Percentiles rank a stretch among this genome's conserved stretches.
These are phyloP conservation scores for Acanthosoma haemorrhoidale DNA, from an alignment of 2,888 invertebrate species.

Conservation along the genomic window DNA sequence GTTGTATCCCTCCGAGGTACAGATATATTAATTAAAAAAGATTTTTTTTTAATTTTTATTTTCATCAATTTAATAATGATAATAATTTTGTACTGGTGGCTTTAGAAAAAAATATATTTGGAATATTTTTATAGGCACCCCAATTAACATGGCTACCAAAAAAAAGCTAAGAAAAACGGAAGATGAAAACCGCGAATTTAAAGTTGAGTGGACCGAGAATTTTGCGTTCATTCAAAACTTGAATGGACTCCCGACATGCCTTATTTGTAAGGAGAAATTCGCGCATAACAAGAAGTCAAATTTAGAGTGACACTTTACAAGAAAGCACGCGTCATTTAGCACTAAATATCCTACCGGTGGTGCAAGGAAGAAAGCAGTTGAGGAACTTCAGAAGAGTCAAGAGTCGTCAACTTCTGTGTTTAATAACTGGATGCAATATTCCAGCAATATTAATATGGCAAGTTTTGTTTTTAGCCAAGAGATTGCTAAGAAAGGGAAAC, in stretches of 20 bases:
- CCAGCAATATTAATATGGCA: conserved; percentile 38
- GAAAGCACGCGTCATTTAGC: conserved; percentile 34
- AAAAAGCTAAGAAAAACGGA: conserved; percentile 37
- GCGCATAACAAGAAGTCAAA: conserved; percentile 33
- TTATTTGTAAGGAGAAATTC: conserved; percentile 20
- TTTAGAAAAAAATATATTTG: not conserved
- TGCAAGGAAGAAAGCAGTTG: conserved; percentile 39
- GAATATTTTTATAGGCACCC: not conserved
- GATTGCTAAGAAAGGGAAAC: conserved; percentile 39
- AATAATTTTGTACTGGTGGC: too few species aligned
- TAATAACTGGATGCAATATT: conserved; percentile 40
- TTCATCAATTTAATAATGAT: too few species aligned
- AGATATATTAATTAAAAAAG: too few species aligned
- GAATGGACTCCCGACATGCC: conserved; percentile 22
- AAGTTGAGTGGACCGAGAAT: conserved; percentile 32
- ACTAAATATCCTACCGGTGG: conserved; percentile 39
- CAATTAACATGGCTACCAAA: conserved; percentile 20
- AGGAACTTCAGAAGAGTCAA: conserved; percentile 38
- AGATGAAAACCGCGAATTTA: conserved; percentile 37
- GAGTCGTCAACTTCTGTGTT: conserved; percentile 41
- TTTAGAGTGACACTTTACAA: conserved; percentile 34
- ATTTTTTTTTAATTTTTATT: too few species aligned
- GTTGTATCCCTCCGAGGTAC: too few species aligned
- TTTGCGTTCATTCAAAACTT: conserved; percentile 36
- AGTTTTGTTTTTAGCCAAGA: conserved; percentile 39